Percentiles rank a stretch among this genome's conserved stretches.
Conservation (phyloP, 2,797 vertebrate genomes). For the Dermochelys coriacea region DNA sequence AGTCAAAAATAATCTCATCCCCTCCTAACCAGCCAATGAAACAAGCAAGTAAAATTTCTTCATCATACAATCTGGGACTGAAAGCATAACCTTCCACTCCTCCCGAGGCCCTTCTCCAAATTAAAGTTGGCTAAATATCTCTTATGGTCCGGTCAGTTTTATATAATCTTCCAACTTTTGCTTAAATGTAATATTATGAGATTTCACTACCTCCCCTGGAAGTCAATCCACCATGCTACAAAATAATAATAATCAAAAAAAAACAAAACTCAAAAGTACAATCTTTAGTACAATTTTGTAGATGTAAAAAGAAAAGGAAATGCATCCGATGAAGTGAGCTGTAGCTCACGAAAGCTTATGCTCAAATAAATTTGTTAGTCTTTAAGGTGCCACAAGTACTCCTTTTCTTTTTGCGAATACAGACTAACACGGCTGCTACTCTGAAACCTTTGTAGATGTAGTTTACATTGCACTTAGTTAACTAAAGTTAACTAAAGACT, state of each 20-base stretch:
- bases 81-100: neutral
- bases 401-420: too few species aligned
- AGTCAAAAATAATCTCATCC: neutral
- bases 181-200: neutral
- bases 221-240: neutral
- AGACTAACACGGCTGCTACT: too few species aligned
- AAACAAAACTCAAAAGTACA: neutral
- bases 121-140: neutral
- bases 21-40: neutral
- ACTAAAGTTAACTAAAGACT: too few species aligned
- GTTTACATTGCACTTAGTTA: neutral
- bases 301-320: too few species aligned
- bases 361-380: too few species aligned
- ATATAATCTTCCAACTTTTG: fast-evolving
- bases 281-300: neutral
- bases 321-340: too few species aligned
- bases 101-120: neutral
- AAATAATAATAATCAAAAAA: neutral
- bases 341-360: too few species aligned
- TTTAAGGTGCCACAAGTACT: too few species aligned
- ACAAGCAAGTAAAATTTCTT: neutral
- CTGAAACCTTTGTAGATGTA: neutral
- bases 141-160: neutral
- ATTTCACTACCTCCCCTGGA: fast-evolving
- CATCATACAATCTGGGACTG: neutral